Conservation (phyloP, 2,888 invertebrate genomes). For the Netelia virgata region DNA sequence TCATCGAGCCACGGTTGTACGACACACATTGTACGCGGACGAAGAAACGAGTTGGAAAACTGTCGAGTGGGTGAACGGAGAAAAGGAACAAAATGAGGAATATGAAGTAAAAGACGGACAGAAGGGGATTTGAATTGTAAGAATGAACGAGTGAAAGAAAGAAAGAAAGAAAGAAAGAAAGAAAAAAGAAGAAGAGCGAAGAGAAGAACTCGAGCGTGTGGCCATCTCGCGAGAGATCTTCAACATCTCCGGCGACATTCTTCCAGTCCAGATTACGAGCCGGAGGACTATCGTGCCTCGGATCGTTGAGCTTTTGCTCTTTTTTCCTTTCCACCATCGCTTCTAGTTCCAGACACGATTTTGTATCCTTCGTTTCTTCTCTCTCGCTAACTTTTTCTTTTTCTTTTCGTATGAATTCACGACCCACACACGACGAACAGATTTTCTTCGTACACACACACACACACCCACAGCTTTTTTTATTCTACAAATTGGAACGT, state of each 20-base stretch:
- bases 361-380: slow-evolving; percentile 21
- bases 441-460: background rate
- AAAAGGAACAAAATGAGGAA: slow-evolving; percentile 1
- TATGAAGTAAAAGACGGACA: slow-evolving; percentile 9
- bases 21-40: slow-evolving; percentile 14
- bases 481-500: slow-evolving; percentile 49
- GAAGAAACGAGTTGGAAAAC: background rate
- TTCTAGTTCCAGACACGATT: slow-evolving; percentile 17
- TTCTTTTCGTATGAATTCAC: slow-evolving; percentile 9
- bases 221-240: slow-evolving; percentile 30
- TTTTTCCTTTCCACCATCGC: slow-evolving; percentile 7
- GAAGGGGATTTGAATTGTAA: background rate
- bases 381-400: background rate
- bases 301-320: slow-evolving; percentile 36
- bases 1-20: slow-evolving; percentile 29
- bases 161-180: slow-evolving; percentile 16
- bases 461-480: slow-evolving; percentile 13
- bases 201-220: slow-evolving; percentile 45
- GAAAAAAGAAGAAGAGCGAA: slow-evolving; percentile 14
- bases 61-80: slow-evolving; percentile 20
- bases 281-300: slow-evolving; percentile 42
- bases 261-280: slow-evolving; percentile 47
- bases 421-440: background rate
- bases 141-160: background rate
- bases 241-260: slow-evolving; percentile 43